phyloP scores from a whole-genome alignment of 2,888 invertebrate genomes.

The Scaptodrosophila latifasciaeformis region DNA sequence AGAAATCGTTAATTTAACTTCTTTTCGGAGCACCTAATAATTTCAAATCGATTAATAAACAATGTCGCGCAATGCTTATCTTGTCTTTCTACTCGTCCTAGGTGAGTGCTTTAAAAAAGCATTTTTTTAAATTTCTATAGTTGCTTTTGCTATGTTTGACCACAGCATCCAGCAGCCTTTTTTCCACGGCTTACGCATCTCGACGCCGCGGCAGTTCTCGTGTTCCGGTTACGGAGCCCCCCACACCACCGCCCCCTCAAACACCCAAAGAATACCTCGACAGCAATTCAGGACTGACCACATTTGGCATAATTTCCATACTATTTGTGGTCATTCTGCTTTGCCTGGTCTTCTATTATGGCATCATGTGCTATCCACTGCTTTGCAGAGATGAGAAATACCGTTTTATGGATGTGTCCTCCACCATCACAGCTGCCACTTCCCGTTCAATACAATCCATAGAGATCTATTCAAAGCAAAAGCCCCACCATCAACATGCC shows the following conservation, averaged over 20 bases:
- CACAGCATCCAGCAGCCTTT: constrained; percentile 45
- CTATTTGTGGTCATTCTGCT: constrained; percentile 69
- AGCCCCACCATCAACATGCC: constrained; percentile 64
- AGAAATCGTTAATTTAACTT: constrained; percentile 5
- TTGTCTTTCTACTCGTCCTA: constrained; percentile 43
- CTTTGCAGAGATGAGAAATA: constrained; percentile 76
- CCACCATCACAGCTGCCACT: constrained; percentile 73
- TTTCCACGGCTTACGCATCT: constrained; percentile 35
- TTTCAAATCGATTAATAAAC: constrained; percentile 19
- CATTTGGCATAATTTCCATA: constrained; percentile 79
- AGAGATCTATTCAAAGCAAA: constrained; percentile 72
- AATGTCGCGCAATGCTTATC: constrained; percentile 44
- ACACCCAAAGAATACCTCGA: constrained; percentile 72
- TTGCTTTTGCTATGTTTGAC: not conserved
- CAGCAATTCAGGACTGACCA: constrained; percentile 76
- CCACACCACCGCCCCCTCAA: constrained; percentile 52
- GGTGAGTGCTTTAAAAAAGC: constrained; percentile 33
- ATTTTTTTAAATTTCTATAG: not conserved
- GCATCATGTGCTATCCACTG: constrained; percentile 81
- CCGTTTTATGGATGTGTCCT: constrained; percentile 74
- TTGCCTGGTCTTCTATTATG: constrained; percentile 78
- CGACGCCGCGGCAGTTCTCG: constrained; percentile 35
- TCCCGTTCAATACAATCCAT: constrained; percentile 74
- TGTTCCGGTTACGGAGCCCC: constrained; percentile 34
- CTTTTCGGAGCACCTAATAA: constrained; percentile 3